phyloP scores from a whole-genome alignment of 2,113 vertebrate species.

The Sclerurus mexicanus region DNA sequence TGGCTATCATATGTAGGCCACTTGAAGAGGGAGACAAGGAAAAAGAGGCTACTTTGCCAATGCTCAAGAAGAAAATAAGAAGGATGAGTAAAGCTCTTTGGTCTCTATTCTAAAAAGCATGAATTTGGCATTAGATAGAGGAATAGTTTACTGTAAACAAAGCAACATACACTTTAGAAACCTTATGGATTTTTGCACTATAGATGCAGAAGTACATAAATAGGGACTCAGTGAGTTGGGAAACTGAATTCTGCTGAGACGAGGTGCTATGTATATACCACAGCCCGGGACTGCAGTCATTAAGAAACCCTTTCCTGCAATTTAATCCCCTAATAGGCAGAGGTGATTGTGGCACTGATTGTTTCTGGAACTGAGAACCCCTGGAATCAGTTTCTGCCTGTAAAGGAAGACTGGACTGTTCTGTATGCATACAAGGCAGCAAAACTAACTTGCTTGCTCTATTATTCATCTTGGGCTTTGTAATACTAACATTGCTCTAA shows the following conservation, averaged over 20 bases:
- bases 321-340: not conserved
- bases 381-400: not conserved
- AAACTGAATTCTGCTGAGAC: not conserved
- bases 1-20: not conserved
- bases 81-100: not conserved
- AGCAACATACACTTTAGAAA: not conserved
- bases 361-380: not conserved
- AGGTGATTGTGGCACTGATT: not conserved
- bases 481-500: not conserved
- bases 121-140: not conserved
- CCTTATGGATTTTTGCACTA: fast-evolving
- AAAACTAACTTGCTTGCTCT: not conserved
- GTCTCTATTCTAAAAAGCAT: not conserved
- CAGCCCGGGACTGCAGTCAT: not conserved
- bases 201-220: not conserved
- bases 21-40: not conserved
- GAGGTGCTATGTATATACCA: not conserved
- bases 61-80: not conserved
- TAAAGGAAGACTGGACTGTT: not conserved
- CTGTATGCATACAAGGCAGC: not conserved
- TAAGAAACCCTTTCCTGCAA: not conserved
- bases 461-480: not conserved
- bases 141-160: not conserved
- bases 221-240: too few relatives aligned
- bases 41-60: fast-evolving